Conservation (phyloP, 2,113 vertebrate genomes). For the Entelurus aequoreus region DNA sequence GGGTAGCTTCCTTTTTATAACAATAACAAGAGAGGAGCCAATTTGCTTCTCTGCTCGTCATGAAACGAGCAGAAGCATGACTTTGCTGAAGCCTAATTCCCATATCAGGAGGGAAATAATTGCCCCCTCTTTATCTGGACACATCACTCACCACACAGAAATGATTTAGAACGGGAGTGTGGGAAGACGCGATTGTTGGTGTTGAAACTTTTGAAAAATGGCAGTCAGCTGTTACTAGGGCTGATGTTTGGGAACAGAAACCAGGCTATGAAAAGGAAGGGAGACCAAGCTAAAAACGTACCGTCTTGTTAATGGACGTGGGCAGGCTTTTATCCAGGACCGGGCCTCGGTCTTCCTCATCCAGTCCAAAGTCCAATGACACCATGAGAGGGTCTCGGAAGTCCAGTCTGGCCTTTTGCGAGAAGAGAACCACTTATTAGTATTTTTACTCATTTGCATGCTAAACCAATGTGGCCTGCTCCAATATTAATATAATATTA, state of each 20-base stretch:
- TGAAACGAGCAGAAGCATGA: neutral
- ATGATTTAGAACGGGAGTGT: slow-evolving; percentile 48
- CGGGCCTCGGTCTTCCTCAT: slow-evolving; percentile 81
- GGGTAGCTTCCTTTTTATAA: slow-evolving; percentile 41
- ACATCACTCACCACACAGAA: slow-evolving; percentile 14
- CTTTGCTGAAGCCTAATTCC: neutral
- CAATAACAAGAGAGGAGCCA: slow-evolving; percentile 41
- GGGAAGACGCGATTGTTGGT: slow-evolving; percentile 43
- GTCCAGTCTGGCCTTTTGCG: slow-evolving; percentile 81
- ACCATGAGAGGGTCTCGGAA: slow-evolving; percentile 88
- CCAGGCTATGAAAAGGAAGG: slow-evolving; percentile 12
- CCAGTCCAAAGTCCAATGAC: slow-evolving; percentile 82
- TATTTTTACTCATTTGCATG: neutral
- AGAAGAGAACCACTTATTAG: neutral
- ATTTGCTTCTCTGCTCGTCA: slow-evolving; percentile 6
- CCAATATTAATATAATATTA: too few relatives aligned
- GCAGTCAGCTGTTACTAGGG: slow-evolving; percentile 57
- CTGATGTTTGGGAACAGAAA: slow-evolving; percentile 23
- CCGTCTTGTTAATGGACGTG: slow-evolving; percentile 81
- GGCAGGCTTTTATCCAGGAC: slow-evolving; percentile 82
- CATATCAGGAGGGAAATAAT: neutral
- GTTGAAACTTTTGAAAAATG: slow-evolving; percentile 38
- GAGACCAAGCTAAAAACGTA: slow-evolving; percentile 61
- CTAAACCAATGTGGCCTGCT: too few relatives aligned
- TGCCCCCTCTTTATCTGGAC: slow-evolving; percentile 12